These are phyloP conservation scores for Umimayanthus kanabou DNA, from an alignment of 92 coral and sea anemone genomes.

Conservation along the genomic window DNA sequence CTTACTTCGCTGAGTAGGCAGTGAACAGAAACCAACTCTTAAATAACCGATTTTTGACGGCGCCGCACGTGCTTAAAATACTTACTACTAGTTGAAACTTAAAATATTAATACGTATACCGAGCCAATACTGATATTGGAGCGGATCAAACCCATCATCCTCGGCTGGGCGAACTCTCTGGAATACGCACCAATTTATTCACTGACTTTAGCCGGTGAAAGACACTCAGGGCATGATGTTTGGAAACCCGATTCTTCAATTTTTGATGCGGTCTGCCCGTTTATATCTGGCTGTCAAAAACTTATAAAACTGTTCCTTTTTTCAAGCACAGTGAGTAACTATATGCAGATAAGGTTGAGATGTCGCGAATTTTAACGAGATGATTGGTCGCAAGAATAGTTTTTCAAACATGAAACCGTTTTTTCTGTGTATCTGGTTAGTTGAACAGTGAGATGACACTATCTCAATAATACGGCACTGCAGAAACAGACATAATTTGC, in stretches of 20 bases:
- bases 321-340: neutral
- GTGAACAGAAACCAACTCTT: slow-evolving; percentile 5
- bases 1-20: neutral
- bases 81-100: neutral
- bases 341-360: neutral
- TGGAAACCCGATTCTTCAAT: neutral
- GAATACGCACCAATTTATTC: neutral
- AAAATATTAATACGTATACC: neutral
- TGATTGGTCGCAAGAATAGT: neutral
- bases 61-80: neutral
- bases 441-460: neutral
- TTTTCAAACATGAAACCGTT: neutral
- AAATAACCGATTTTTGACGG: neutral
- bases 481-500: neutral
- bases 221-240: neutral
- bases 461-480: neutral
- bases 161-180: neutral
- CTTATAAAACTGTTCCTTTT: slow-evolving; percentile 19
- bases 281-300: slow-evolving; percentile 10
- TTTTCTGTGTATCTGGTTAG: neutral
- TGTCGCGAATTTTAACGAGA: neutral
- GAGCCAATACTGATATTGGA: neutral
- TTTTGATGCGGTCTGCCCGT: slow-evolving; percentile 2
- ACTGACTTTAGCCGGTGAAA: neutral
- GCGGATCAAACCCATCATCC: neutral